Evolutionary conservation across 2,888 invertebrate species (phyloP), one percentile per base, ranked within the genome.

Genomic region (Thymelicus sylvestris): DNA sequence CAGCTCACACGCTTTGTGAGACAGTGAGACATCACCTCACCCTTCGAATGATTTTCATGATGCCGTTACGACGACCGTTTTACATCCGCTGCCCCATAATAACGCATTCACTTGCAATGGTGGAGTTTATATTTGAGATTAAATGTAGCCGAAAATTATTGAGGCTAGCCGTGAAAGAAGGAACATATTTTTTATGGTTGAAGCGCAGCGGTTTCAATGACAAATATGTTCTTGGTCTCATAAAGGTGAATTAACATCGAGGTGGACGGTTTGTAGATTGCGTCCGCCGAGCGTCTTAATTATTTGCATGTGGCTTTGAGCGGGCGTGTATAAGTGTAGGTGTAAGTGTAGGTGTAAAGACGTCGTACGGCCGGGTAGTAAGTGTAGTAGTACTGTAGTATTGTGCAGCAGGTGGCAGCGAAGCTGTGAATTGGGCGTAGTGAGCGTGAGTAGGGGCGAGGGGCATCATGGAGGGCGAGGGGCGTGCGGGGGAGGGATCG

Each of bases 401-500:
- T 15, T 48, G 15, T 60, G 70, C 64, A 60, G 50, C 59, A 65
- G 60, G 63, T 44, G 57, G 70, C 38, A 39, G 39, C 41, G 64
- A 15, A 39, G 52, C 67, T 70, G 73, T 73, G 72, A 74, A 74
- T 72, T 57, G 69, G 64, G 39, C 47, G 57, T 63, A 41, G 50
- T 68, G 65, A 73, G 44, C 41, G 24, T 38, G 31, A 39, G 60
- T 61, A 50, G 5, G 48, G 31, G 48, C 7, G 31, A 31, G 48
- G 69, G 55, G 72, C 8, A 57, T 31, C 48, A 59, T 13, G 71
- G 79, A 79, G 79, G 81, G 80, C 81, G 83, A 80, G 89, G 84
- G 83, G 80, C 89, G 84, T 83, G 80, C 82, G 88, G 86, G 83
- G 83, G 86, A 10, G 61, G 61, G 47, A 47, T 0, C 7, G 55